phyloP scores from a whole-genome alignment of 2,113 vertebrate genomes.

The Oncorhynchus mykiss region DNA sequence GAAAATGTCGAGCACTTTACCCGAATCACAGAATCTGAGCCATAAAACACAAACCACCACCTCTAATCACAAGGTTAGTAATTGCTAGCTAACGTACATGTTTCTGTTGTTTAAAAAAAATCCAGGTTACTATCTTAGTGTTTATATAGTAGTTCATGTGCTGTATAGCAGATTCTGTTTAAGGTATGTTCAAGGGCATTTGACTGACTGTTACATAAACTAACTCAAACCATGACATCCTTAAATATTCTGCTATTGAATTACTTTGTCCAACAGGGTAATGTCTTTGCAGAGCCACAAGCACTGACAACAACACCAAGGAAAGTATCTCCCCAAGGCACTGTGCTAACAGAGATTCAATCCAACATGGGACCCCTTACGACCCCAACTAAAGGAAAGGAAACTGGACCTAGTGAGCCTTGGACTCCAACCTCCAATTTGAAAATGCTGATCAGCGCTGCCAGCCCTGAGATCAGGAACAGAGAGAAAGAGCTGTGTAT shows the following conservation, averaged over 20 bases:
- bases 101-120: too few species aligned
- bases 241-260: not conserved
- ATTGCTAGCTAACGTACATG: not conserved
- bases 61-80: constrained; percentile 42
- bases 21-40: constrained; percentile 30
- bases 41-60: constrained; percentile 25
- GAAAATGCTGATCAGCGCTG: constrained; percentile 94
- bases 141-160: not conserved
- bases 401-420: constrained; percentile 78
- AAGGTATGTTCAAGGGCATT: not conserved
- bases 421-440: constrained; percentile 97
- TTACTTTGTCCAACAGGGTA: constrained; percentile 67
- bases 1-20: constrained; percentile 45
- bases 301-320: constrained; percentile 67
- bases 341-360: constrained; percentile 51
- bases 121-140: not conserved
- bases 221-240: not conserved
- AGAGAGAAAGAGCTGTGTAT: constrained; percentile 80
- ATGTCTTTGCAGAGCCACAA: constrained; percentile 68
- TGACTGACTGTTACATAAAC: not conserved
- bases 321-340: constrained; percentile 61
- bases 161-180: not conserved
- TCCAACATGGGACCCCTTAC: constrained; percentile 76
- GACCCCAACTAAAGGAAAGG: constrained; percentile 85
- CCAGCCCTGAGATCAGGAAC: constrained; percentile 92